phyloP scores from a whole-genome alignment of 2,797 vertebrate genomes.

The Myripristis jacobus region DNA sequence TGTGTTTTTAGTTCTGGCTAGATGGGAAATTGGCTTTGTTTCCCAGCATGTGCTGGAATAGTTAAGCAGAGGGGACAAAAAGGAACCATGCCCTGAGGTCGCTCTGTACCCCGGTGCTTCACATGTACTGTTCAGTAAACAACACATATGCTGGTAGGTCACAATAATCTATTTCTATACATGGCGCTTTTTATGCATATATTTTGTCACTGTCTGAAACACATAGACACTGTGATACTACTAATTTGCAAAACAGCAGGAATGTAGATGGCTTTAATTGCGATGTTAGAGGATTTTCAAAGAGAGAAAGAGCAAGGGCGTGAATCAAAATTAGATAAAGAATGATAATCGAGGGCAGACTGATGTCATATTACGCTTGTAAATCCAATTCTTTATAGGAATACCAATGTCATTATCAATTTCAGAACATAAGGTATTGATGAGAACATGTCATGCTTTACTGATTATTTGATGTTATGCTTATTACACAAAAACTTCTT shows the following conservation, averaged over 20 bases:
- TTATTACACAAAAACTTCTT: not conserved
- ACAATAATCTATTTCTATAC: not conserved
- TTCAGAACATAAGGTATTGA: not conserved
- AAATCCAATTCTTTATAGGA: too few species aligned
- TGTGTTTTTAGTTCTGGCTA: too few species aligned
- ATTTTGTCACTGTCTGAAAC: constrained; percentile 9
- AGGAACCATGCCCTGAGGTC: not conserved
- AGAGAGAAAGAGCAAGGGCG: too few species aligned
- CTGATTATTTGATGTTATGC: too few species aligned
- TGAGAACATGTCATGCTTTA: too few species aligned
- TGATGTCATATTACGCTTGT: too few species aligned
- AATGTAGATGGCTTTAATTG: too few species aligned
- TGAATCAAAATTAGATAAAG: too few species aligned
- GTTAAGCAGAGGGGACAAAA: not conserved
- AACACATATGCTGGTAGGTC: not conserved
- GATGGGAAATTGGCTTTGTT: too few species aligned
- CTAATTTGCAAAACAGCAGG: too few species aligned
- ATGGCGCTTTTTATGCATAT: constrained; percentile 13
- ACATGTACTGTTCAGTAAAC: not conserved
- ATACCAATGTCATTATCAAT: not conserved
- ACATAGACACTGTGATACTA: not conserved
- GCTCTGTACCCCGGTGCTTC: not conserved
- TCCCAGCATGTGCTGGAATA: not conserved
- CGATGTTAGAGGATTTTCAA: too few species aligned
- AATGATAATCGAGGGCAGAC: too few species aligned